Evolutionary conservation across 2,797 vertebrate species (phyloP), one percentile per base, ranked within the genome.

Genomic region (Xyrichtys novacula): DNA sequence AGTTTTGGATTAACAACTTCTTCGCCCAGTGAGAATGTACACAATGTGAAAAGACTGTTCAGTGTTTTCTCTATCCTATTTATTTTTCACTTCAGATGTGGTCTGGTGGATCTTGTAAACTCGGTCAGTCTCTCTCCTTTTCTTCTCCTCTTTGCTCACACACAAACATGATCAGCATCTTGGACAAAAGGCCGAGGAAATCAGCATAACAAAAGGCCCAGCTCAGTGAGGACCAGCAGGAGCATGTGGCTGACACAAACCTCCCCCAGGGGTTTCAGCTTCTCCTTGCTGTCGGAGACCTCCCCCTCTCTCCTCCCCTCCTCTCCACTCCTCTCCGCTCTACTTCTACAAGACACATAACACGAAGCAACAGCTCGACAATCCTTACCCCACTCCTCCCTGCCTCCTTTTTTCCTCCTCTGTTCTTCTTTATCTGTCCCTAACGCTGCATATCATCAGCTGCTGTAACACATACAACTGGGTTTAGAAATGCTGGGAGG

Each of bases 121-220:
- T 69, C 47, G 48, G 8, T 7, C 19, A 29, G 29, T 71, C 71
- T 63, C 57, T 81, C 67, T 74, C 44, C 65, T 71, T 54, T 66
- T 65, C 48, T 49, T 67, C 19, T 54, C 25, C 40, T 68, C n/a
- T 60, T 26, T n/a, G 26, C 67, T 49, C 56, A 47, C 74, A 25
- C 71, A 40, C 65, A 61, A 44, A 46, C 55, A 38, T 58, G 52
- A 79, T 70, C 59, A 75, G 76, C 46, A 55, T 82, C 68, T 71
- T 56, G 70, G 82, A 94, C 91, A 93, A 94, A 95, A 89, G 91
- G 56, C 85, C 3, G 76, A 80, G 89, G 75, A 87, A 87, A 96
- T 96, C 93, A 94, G 91, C 95, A 95, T 95, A 93, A 97, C 94
- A 96, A 97, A 95, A 92, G 93, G 78, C 77, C 76, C 76, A 85